phyloP scores from a whole-genome alignment of 2,797 vertebrate species.

The Iguana delicatissima region DNA sequence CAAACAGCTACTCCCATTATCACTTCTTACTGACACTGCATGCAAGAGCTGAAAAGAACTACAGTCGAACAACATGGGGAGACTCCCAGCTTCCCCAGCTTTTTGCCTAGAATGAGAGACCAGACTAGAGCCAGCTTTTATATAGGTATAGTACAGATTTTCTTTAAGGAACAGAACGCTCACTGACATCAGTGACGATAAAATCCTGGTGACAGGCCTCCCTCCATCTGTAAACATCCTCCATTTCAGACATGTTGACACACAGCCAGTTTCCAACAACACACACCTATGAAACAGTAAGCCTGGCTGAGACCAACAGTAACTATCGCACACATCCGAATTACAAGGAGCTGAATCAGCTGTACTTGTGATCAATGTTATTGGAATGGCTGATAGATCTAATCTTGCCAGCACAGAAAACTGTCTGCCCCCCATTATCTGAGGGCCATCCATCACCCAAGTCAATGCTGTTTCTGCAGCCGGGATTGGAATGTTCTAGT shows the following conservation, averaged over 20 bases:
- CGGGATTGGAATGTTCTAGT: constrained; percentile 28
- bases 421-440: constrained; percentile 26
- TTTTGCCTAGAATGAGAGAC: not conserved
- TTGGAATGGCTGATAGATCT: constrained; percentile 57
- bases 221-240: constrained; percentile 17
- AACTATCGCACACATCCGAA: constrained; percentile 27
- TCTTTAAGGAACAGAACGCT: not conserved
- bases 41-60: not conserved
- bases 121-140: not conserved
- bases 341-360: not conserved
- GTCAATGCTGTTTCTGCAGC: constrained; percentile 49
- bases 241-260: not conserved
- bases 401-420: constrained; percentile 25
- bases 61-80: not conserved
- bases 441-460: constrained; percentile 42
- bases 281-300: not conserved
- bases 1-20: not conserved
- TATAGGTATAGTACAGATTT: not conserved
- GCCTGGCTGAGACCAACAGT: not conserved
- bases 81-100: not conserved
- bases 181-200: not conserved
- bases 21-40: not conserved
- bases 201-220: not conserved
- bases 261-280: not conserved
- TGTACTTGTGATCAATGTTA: not conserved